Conservation (phyloP, 1,140 invertebrate genomes). For the Zaprionus africanus region DNA sequence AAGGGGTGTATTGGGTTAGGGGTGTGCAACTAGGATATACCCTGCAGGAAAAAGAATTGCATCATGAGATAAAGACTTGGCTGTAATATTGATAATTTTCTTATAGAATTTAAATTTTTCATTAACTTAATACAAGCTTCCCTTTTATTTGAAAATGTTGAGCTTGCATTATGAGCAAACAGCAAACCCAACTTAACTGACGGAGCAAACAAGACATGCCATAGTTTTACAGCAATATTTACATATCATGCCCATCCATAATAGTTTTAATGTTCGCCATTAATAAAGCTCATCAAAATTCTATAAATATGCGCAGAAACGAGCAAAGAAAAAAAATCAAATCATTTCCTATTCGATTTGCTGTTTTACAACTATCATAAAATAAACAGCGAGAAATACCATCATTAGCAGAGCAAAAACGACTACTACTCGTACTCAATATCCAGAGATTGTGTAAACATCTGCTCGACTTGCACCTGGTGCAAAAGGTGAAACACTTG, state of each 20-base stretch:
- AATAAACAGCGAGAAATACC: not conserved
- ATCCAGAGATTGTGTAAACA: not conserved
- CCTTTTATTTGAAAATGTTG: too few species aligned
- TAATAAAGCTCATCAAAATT: slow-evolving; percentile 2
- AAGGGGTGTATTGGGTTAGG: not conserved
- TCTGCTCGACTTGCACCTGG: not conserved
- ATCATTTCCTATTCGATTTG: not conserved
- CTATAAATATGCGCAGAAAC: slow-evolving; percentile 1
- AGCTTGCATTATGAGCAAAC: not conserved
- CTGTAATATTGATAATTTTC: too few species aligned
- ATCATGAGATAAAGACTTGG: not conserved
- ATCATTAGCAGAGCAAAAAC: not conserved
- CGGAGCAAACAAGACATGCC: not conserved
- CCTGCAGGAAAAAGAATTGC: not conserved
- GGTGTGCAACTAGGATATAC: not conserved
- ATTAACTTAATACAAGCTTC: too few species aligned
- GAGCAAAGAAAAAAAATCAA: not conserved
- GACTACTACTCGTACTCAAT: not conserved
- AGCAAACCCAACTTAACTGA: not conserved
- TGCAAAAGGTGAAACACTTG: slow-evolving; percentile 2
- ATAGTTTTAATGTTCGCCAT: not conserved
- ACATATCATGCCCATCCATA: not conserved
- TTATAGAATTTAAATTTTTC: too few species aligned
- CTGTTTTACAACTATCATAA: slow-evolving; percentile 7
- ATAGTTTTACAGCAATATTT: not conserved